Conservation (phyloP, 2,797 vertebrate genomes). For the Dendrocincla tyrannina region DNA sequence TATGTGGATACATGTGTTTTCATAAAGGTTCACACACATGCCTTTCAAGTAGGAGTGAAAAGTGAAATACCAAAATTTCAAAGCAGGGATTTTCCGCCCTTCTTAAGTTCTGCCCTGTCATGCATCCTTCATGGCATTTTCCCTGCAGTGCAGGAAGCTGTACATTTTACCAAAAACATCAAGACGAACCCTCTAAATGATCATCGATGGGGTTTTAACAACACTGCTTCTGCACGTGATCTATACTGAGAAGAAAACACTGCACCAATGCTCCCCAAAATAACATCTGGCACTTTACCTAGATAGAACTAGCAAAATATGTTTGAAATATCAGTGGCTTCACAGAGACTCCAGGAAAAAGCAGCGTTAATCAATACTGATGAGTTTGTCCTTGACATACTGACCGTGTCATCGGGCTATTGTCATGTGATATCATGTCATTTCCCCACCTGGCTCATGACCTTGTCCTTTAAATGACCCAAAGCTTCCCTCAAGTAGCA, state of each 20-base stretch:
- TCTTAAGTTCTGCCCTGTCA: not conserved
- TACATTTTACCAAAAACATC: not conserved
- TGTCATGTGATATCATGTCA: conserved; percentile 94
- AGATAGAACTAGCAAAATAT: conserved; percentile 49
- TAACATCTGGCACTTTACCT: not conserved
- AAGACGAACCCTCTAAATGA: not conserved
- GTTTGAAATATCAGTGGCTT: conserved; percentile 70
- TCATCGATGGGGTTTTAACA: not conserved
- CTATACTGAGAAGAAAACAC: not conserved
- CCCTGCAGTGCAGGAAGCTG: not conserved
- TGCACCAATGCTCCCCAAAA: not conserved
- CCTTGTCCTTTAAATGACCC: conserved; percentile 93
- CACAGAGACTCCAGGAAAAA: conserved; percentile 68
- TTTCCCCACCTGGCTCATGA: conserved; percentile 92
- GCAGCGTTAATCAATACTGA: conserved; percentile 78
- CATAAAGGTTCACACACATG: not conserved
- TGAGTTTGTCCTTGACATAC: conserved; percentile 91
- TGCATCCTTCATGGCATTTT: not conserved
- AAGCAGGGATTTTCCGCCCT: not conserved
- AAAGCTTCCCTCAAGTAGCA: conserved; percentile 79
- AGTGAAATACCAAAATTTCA: not conserved
- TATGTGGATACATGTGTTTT: not conserved
- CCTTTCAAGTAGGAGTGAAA: not conserved
- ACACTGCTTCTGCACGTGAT: not conserved
- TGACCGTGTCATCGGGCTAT: conserved; percentile 85